These are phyloP conservation scores for Salminus brasiliensis DNA, from an alignment of 2,113 vertebrate species.

Conservation along the genomic window DNA sequence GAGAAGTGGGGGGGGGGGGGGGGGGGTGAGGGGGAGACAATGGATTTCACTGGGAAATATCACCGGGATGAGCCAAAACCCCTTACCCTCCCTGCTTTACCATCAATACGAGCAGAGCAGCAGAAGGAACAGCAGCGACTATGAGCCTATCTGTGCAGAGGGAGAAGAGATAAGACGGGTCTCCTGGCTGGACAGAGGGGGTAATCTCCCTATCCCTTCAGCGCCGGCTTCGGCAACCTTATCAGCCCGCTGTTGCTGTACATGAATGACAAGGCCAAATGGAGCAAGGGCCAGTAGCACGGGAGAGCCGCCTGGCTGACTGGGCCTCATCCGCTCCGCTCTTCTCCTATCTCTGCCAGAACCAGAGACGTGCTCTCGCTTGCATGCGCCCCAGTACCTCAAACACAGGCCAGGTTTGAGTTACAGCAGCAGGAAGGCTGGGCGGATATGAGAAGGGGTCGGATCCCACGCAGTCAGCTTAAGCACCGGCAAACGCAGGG, in stretches of 20 bases:
- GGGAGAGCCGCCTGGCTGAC: neutral
- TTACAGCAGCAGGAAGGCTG: slow-evolving; percentile 25
- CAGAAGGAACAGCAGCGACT: neutral
- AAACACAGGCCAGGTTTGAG: slow-evolving; percentile 35
- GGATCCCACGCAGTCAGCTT: neutral
- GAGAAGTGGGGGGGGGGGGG: no score
- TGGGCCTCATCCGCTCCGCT: slow-evolving; percentile 4
- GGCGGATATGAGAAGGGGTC: slow-evolving; percentile 2
- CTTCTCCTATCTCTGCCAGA: slow-evolving; percentile 34
- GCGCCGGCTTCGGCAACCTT: slow-evolving; percentile 6
- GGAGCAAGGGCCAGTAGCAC: neutral
- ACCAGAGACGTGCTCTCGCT: slow-evolving; percentile 8
- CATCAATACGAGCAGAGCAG: neutral
- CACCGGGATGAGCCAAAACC: neutral
- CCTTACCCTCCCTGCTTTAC: slow-evolving; percentile 15
- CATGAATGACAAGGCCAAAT: slow-evolving; percentile 15
- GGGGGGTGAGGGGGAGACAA: neutral
- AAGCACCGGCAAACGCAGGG: slow-evolving; percentile 6
- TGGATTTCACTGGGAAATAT: no score
- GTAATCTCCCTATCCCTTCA: neutral
- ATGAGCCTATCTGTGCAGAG: neutral
- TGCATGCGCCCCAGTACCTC: neutral
- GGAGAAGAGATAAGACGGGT: neutral
- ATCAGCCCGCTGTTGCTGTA: slow-evolving; percentile 17
- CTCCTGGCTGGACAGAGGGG: neutral